Conservation (phyloP, 2,888 invertebrate genomes). For the Drosophila siamana region DNA sequence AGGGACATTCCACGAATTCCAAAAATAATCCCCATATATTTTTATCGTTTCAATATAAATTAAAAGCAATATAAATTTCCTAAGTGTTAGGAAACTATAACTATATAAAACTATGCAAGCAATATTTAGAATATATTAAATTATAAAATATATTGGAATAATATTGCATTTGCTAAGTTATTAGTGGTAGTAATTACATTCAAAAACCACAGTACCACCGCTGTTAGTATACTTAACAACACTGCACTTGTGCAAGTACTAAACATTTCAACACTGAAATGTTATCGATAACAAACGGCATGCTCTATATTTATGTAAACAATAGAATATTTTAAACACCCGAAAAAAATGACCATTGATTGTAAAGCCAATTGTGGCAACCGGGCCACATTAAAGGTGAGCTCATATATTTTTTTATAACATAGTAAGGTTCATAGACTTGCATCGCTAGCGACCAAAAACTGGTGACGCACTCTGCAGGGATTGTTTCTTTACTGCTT, state of each 20-base stretch:
- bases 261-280: conserved; percentile 22
- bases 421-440: neutral
- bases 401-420: neutral
- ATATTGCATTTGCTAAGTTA: too few relatives aligned
- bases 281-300: conserved; percentile 46
- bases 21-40: neutral
- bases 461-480: conserved; percentile 96
- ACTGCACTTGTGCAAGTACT: neutral
- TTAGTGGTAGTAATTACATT: neutral
- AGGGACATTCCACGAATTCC: neutral
- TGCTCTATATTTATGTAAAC: conserved; percentile 49
- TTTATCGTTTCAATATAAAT: neutral
- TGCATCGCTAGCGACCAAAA: conserved; percentile 89
- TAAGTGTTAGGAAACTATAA: too few relatives aligned
- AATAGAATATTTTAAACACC: conserved; percentile 1
- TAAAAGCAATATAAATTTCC: too few relatives aligned
- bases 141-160: too few relatives aligned
- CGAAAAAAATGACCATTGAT: conserved; percentile 87
- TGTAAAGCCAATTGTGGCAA: conserved; percentile 91
- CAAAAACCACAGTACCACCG: neutral
- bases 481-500: conserved; percentile 96
- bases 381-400: conserved; percentile 91
- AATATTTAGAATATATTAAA: too few relatives aligned
- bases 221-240: neutral
- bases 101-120: too few relatives aligned